These are phyloP conservation scores for Poecilus cupreus DNA, from an alignment of 2,888 invertebrate species.

Conservation along the genomic window DNA sequence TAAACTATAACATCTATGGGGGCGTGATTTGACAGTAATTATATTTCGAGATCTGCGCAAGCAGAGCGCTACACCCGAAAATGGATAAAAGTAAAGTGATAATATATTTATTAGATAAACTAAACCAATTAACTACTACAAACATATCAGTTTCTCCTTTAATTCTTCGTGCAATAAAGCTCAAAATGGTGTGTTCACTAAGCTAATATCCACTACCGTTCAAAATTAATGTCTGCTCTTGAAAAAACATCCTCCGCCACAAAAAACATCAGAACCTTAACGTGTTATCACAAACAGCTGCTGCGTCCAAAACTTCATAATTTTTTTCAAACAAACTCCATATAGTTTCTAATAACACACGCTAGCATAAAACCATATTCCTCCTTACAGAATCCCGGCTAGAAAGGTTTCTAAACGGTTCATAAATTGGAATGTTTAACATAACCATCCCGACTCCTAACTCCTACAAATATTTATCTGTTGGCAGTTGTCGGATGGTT, in stretches of 20 bases:
- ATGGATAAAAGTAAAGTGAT: no score
- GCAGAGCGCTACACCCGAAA: no score
- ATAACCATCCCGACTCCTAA: constrained; percentile 23
- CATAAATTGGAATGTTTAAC: constrained; percentile 47
- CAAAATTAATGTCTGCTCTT: not conserved
- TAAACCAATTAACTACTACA: not conserved
- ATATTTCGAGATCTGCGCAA: no score
- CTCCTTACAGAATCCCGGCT: not conserved
- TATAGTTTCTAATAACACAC: not conserved
- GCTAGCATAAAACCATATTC: not conserved
- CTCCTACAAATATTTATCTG: constrained; percentile 50
- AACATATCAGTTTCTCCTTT: not conserved
- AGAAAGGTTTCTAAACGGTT: constrained; percentile 34
- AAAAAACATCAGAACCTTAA: constrained; percentile 35
- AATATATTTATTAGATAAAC: no score
- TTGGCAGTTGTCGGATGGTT: not conserved
- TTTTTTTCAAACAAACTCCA: constrained; percentile 10
- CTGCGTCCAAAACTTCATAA: constrained; percentile 2
- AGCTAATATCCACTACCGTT: constrained; percentile 14
- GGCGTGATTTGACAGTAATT: no score
- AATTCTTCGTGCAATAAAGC: not conserved
- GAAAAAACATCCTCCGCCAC: not conserved
- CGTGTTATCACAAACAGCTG: constrained; percentile 33
- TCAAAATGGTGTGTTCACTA: constrained; percentile 20
- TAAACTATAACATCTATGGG: no score